Base-by-base conservation (phyloP, 2,797 vertebrate genomes). In the Scarus forsteni region DNA sequence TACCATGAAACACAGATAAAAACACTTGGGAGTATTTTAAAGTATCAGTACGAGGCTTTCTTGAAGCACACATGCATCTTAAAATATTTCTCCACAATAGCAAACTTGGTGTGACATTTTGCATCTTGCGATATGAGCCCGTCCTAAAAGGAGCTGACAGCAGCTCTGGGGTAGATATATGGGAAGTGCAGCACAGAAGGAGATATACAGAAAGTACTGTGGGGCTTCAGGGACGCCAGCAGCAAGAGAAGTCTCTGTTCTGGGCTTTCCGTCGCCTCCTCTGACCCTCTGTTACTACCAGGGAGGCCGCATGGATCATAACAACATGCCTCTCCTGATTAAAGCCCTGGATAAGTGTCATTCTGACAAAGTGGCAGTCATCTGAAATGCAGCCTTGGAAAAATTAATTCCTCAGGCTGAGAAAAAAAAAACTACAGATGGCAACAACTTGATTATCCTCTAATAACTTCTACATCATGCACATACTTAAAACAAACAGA, bases 61-160 rank as follows among this genome's bases (percentile, higher is more conserved):
- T 81, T 48, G 5, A 45, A 81, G 60, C 61, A 3, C 43, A 63
- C 34, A 53, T 18, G 48, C 46, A 66, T 34, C 40, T 36, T 27
- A 45, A 65, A 66, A 72, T 60, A 79, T 83, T 81, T 71, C 61
- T 88, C 63, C 77, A 70, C 13, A 13, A 77, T 70, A 40, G 84
- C 49, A 89, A 90, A 92, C 77, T 68, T 77, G 71, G 77, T 86
- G 86, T 88, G 89, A 89, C 89, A 89, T 83, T 86, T 92, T 88
- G 85, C 90, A 93, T 92, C 88, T 91, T 91, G 84, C 66, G 86
- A 86, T 81, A 75, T 52, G 85, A 89, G 89, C 81, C 60, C 13
- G 60, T 88, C 85, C 75, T 90, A 90, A 93, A 73, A 90, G 81
- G 80, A 91, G 86, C 84, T 91, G 92, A 90, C 89, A 92, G 80